Conservation (phyloP, 2,888 invertebrate species). For the Amphipoea lucens region DNA sequence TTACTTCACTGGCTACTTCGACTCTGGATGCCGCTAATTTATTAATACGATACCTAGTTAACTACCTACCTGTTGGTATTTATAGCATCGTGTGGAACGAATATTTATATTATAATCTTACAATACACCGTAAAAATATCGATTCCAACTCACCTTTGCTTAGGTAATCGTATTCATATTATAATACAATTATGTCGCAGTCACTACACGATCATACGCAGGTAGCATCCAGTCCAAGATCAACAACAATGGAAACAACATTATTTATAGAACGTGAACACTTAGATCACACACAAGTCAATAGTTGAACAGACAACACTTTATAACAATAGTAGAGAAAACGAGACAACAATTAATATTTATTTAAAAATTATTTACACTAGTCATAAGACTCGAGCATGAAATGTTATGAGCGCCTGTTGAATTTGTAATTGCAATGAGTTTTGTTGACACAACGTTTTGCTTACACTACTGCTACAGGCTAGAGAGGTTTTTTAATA, state of each 20-base stretch:
- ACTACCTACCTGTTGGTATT: conserved; percentile 7
- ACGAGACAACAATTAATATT: conserved; percentile 77
- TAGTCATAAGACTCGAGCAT: conserved; percentile 53
- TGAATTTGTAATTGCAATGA: conserved; percentile 80
- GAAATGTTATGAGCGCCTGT: conserved; percentile 80
- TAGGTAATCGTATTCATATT: conserved; percentile 57
- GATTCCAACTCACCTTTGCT: conserved; percentile 70
- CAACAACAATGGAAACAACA: conserved; percentile 71
- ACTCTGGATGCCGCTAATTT: conserved; percentile 30
- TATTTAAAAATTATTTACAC: conserved; percentile 75
- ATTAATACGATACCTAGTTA: conserved; percentile 29
- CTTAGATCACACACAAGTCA: conserved; percentile 60
- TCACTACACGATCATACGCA: conserved; percentile 53
- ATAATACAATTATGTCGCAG: conserved; percentile 49
- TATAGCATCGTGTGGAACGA: conserved; percentile 20
- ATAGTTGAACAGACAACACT: conserved; percentile 76
- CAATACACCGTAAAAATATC: conserved; percentile 18
- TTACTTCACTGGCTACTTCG: conserved; percentile 25
- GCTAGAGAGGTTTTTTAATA: conserved; percentile 61
- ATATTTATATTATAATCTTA: conserved; percentile 37
- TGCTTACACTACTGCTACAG: conserved; percentile 69
- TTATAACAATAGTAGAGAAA: conserved; percentile 78
- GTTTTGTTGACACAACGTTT: conserved; percentile 62
- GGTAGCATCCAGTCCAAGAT: conserved; percentile 55
- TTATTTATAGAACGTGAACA: conserved; percentile 62